phyloP scores from a whole-genome alignment of 2,797 vertebrate species.

The Coluber constrictor region DNA sequence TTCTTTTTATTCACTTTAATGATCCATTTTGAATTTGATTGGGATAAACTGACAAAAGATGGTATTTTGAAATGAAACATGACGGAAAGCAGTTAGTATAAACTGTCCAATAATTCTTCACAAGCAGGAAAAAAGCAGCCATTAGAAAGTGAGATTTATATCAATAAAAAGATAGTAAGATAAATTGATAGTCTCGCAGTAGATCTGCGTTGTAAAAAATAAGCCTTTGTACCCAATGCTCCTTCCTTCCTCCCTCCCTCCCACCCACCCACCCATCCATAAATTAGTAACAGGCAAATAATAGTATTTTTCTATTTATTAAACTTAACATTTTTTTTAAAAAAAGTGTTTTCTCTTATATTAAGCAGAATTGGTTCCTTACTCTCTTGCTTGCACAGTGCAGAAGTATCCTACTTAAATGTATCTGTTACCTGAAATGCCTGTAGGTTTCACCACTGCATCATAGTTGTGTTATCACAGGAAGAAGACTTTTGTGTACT shows the following conservation, averaged over 20 bases:
- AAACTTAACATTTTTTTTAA: background rate
- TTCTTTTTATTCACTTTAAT: conserved; percentile 49
- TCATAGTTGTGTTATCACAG: background rate
- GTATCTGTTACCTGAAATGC: background rate
- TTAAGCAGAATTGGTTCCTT: background rate
- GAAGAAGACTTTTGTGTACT: background rate
- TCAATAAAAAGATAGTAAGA: conserved; percentile 55
- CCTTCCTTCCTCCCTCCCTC: background rate
- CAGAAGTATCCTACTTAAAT: background rate
- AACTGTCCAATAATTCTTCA: conserved; percentile 66
- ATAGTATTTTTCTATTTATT: background rate
- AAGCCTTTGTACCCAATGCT: conserved; percentile 30
- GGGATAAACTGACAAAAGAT: conserved; percentile 58
- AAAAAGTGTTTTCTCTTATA: background rate
- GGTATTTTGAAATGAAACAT: conserved; percentile 67
- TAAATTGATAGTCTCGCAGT: conserved; percentile 43
- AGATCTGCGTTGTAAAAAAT: conserved; percentile 51
- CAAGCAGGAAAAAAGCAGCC: conserved; percentile 39
- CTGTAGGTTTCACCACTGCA: background rate
- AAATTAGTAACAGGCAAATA: background rate
- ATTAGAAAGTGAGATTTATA: conserved; percentile 52
- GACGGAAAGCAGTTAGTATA: conserved; percentile 57
- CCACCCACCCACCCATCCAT: background rate
- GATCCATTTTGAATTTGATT: conserved; percentile 62
- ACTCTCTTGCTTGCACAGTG: background rate